phyloP scores from a whole-genome alignment of 2,113 vertebrate species.

The Actenoides lindsayi region DNA sequence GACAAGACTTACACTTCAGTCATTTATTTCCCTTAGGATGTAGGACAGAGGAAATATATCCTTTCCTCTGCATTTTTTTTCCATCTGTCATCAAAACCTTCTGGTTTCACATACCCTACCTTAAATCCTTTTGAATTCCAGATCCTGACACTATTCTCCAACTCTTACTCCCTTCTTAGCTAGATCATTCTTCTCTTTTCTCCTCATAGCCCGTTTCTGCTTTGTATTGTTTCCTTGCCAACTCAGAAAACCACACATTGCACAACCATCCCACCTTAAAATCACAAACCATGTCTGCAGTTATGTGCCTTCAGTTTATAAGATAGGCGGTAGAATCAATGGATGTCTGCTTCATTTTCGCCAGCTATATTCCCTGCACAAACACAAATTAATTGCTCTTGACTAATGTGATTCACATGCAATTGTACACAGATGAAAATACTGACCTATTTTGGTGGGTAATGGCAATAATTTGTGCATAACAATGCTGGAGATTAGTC shows the following conservation, averaged over 20 bases:
- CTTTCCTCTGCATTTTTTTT: background rate
- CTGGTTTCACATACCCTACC: background rate
- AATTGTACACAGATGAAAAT: background rate
- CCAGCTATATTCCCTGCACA: background rate
- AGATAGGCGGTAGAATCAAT: background rate
- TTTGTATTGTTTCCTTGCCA: background rate
- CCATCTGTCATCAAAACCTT: background rate
- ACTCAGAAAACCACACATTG: background rate
- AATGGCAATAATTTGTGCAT: background rate
- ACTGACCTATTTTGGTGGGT: background rate
- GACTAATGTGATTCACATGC: background rate
- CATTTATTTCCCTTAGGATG: background rate
- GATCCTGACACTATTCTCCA: background rate
- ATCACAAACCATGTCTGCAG: background rate
- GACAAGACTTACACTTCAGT: background rate
- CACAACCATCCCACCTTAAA: background rate
- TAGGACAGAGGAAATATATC: background rate
- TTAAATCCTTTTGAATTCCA: background rate
- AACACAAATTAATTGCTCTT: background rate
- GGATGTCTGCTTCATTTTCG: background rate
- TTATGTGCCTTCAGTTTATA: background rate
- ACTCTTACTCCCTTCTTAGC: background rate
- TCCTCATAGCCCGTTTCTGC: background rate
- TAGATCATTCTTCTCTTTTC: background rate
- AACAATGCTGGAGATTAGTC: background rate